phyloP scores from a whole-genome alignment of 2,797 vertebrate species.

The Tapirus indicus region DNA sequence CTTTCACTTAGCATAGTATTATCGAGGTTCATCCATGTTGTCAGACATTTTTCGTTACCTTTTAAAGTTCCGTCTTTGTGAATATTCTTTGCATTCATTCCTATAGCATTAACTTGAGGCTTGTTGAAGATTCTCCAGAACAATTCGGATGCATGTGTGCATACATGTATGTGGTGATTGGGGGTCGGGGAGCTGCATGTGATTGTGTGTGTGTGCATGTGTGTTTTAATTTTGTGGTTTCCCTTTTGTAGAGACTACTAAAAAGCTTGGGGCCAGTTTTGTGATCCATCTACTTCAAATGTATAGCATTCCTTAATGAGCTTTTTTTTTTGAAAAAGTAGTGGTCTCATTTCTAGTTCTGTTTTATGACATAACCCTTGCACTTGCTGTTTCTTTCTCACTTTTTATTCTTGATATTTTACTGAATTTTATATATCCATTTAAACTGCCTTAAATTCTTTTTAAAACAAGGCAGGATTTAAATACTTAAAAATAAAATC shows the following conservation, averaged over 20 bases:
- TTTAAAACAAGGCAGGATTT: background rate
- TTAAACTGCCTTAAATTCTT: background rate
- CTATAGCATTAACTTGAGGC: background rate
- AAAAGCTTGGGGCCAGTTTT: background rate
- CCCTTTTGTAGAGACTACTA: background rate
- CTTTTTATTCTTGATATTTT: slow-evolving; percentile 17
- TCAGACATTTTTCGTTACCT: background rate
- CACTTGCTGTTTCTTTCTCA: slow-evolving; percentile 26
- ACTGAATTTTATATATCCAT: background rate
- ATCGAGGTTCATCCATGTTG: background rate
- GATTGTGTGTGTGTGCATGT: no score
- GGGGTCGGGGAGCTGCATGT: background rate
- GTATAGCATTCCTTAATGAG: background rate
- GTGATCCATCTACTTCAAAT: background rate
- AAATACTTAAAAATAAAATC: slow-evolving; percentile 46
- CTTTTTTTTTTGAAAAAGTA: background rate
- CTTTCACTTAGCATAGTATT: background rate
- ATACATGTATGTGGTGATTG: no score
- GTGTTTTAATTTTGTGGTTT: background rate
- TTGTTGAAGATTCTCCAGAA: background rate
- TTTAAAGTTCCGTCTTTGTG: background rate
- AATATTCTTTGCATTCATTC: background rate
- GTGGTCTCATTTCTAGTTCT: background rate
- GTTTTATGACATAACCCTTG: slow-evolving; percentile 12
- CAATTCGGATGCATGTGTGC: rapidly evolving